Evolutionary conservation across 2,888 invertebrate species (phyloP), one percentile per base, ranked within the genome.

Genomic region (Cephus nigrinus): DNA sequence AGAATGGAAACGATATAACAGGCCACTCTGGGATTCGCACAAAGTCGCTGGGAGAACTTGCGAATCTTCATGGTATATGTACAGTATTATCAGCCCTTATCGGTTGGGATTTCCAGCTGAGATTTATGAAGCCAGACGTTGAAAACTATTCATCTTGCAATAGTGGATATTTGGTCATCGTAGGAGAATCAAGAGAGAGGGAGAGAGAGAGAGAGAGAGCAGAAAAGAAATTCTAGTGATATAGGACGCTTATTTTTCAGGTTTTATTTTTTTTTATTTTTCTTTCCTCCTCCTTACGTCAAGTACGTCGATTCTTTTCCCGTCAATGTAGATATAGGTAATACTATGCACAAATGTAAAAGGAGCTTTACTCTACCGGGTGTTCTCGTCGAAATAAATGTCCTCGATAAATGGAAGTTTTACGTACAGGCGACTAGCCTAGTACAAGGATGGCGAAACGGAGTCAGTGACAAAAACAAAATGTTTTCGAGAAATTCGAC

Each of bases 61-160:
- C 23, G 55, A 55, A 23, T 55, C 55, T 11, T 9, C 23, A 23
- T 55, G 55, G 9, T 55, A 55, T 55, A 55, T 55, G 23, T 55
- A 55, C 55, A 2, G 55, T 55, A 55, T 55, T 77, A 55, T 74
- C 76, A 74, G 77, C 75, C 79, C 83, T 82, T 81, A 84, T 82
- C 85, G 78, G 73, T 73, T 74, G 78, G 84, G 86, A 86, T 88
- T 84, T 82, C 76, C 80, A 79, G 73, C 76, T 77, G 82, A 85
- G 87, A 89, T 89, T 89, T 88, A 89, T 88, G 87, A 86, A 82
- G 83, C 82, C 76, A 77, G 32, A 76, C 81, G 86, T 87, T 87
- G 89, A 88, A 87, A 89, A 87, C 89, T 87, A 89, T 89, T 84
- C 84, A 86, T 89, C 88, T 88, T 86, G 78, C 81, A 73, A 76